phyloP scores from a whole-genome alignment of 2,797 vertebrate genomes.

The Coregonus ussuriensis region DNA sequence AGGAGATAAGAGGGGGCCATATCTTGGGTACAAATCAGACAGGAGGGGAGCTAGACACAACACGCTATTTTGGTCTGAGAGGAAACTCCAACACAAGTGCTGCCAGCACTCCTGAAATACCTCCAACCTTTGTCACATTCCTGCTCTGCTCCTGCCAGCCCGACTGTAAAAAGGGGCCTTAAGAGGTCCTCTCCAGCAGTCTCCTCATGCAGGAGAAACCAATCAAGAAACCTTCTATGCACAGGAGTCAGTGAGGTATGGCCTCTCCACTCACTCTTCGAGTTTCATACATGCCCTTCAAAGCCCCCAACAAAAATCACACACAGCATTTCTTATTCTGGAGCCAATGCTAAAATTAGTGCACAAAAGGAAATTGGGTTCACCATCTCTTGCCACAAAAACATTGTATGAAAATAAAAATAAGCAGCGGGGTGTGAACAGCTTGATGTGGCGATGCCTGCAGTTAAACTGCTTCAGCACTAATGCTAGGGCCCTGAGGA shows the following conservation, averaged over 20 bases:
- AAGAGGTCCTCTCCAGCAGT: conserved; percentile 13
- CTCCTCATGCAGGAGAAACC: conserved; percentile 3
- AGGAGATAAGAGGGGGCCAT: conserved; percentile 20
- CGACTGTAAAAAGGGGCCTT: conserved; percentile 27
- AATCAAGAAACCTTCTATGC: conserved; percentile 21
- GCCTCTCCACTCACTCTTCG: neutral
- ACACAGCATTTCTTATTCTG: conserved; percentile 37
- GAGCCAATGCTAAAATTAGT: conserved; percentile 54
- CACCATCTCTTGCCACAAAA: conserved; percentile 29
- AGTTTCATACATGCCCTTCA: conserved; percentile 25
- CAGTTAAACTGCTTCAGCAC: neutral
- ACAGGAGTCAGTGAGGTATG: neutral
- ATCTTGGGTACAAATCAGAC: conserved; percentile 61
- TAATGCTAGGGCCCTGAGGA: neutral
- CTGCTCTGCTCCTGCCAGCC: conserved; percentile 22
- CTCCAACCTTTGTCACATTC: conserved; percentile 50
- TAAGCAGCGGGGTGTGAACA: conserved; percentile 20
- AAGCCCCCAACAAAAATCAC: conserved; percentile 30
- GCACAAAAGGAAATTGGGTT: conserved; percentile 34
- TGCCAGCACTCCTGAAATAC: conserved; percentile 57
- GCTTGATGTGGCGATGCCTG: conserved; percentile 10
- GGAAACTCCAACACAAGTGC: conserved; percentile 59
- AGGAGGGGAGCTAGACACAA: conserved; percentile 30
- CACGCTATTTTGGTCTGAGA: conserved; percentile 56
- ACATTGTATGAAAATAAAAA: conserved; percentile 37